phyloP scores from a whole-genome alignment of 2,113 vertebrate species.

The Xiphophorus hellerii region DNA sequence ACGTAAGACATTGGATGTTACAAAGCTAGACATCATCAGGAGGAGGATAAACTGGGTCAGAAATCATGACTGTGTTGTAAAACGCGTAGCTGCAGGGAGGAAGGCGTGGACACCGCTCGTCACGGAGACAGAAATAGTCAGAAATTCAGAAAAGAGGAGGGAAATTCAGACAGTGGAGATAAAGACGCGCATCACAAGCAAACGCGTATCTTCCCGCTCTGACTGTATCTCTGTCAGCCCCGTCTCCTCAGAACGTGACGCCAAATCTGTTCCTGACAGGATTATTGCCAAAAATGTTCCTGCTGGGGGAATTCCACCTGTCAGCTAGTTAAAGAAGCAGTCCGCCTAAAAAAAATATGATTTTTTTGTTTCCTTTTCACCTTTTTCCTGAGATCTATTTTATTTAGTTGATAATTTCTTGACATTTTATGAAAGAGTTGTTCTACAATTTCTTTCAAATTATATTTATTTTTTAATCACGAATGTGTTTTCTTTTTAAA shows the following conservation, averaged over 20 bases:
- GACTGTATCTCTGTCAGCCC: constrained; percentile 16
- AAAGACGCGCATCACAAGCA: constrained; percentile 16
- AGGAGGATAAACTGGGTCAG: constrained; percentile 31
- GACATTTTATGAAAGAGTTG: constrained; percentile 54
- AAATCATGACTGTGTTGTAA: constrained; percentile 26
- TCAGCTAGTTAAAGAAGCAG: constrained; percentile 9
- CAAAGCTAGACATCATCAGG: constrained; percentile 9
- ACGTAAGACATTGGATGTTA: neutral
- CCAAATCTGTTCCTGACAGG: constrained; percentile 12
- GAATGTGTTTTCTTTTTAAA: constrained; percentile 27
- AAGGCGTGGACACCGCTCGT: constrained; percentile 11
- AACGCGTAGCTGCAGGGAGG: constrained; percentile 5
- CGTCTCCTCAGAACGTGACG: constrained; percentile 12
- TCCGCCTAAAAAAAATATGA: neutral
- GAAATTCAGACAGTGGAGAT: constrained; percentile 8
- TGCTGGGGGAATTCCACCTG: constrained; percentile 2
- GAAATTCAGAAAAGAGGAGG: neutral
- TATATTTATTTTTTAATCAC: constrained; percentile 18
- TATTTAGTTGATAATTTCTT: constrained; percentile 54
- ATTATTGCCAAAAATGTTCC: constrained; percentile 47
- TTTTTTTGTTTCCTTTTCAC: constrained; percentile 7
- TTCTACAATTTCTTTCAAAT: constrained; percentile 36
- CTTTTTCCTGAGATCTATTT: constrained; percentile 65
- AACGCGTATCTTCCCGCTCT: constrained; percentile 21
- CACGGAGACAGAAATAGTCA: neutral